Conservation (phyloP, 2,888 invertebrate species). For the Syrphus vitripennis region DNA sequence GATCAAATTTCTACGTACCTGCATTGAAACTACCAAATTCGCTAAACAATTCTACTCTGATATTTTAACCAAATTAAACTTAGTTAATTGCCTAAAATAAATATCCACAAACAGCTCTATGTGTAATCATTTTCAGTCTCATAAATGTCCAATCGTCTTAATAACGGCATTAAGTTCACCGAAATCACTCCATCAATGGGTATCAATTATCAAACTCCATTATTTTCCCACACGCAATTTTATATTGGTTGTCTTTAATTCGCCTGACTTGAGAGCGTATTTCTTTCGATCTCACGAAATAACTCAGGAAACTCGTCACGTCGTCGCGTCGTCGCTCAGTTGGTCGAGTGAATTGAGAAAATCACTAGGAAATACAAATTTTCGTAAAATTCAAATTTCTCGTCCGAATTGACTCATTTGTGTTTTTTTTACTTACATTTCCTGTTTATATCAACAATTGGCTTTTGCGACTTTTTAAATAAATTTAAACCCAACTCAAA, state of each 20-base stretch:
- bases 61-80: background rate
- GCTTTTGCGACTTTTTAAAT: conserved; percentile 16
- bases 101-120: background rate
- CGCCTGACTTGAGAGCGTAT: background rate
- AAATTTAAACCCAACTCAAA: background rate
- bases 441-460: conserved; percentile 43
- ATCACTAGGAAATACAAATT: conserved; percentile 37
- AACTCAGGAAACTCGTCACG: conserved; percentile 45
- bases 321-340: too few species aligned
- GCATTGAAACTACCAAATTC: background rate
- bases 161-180: background rate
- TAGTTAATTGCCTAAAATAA: background rate
- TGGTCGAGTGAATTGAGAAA: conserved; percentile 18
- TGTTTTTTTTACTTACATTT: conserved; percentile 43
- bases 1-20: background rate
- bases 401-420: conserved; percentile 34
- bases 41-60: background rate
- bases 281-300: conserved; percentile 32
- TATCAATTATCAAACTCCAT: background rate
- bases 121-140: too few species aligned
- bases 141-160: too few species aligned
- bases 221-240: conserved; percentile 56
- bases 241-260: background rate
- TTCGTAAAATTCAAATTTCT: conserved; percentile 53
- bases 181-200: conserved; percentile 36